These are phyloP conservation scores for Lasiommata megera DNA, from an alignment of 2,888 invertebrate genomes.

Conservation along the genomic window DNA sequence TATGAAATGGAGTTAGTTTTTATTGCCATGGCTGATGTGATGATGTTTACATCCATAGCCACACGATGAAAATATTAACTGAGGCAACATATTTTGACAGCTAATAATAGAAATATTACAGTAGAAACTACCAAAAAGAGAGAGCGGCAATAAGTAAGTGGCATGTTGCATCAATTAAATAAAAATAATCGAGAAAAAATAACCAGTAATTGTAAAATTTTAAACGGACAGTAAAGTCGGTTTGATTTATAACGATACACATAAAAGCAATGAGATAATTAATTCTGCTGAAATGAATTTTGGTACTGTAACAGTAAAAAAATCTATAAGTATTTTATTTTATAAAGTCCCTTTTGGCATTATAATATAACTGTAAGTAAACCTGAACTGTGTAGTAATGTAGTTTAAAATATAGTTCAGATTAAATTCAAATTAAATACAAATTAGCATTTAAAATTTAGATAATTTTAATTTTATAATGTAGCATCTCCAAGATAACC, in stretches of 20 bases:
- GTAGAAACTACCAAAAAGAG: conserved; percentile 37
- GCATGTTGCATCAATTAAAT: conserved; percentile 41
- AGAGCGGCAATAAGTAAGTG: neutral
- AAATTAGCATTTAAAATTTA: no score
- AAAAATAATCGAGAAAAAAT: conserved; percentile 35
- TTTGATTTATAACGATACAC: neutral
- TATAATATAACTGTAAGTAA: no score
- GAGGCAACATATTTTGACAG: conserved; percentile 58
- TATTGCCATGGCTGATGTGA: conserved; percentile 42
- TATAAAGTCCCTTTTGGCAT: no score
- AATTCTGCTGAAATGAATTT: no score
- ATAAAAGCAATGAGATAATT: neutral
- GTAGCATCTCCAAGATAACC: no score
- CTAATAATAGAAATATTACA: conserved; percentile 37
- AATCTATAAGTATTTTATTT: no score
- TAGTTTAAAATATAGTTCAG: no score
- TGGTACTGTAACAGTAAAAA: no score
- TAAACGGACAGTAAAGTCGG: conserved; percentile 61
- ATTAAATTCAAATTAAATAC: no score
- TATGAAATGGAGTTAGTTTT: conserved; percentile 57
- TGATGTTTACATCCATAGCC: conserved; percentile 53
- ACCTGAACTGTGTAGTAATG: no score
- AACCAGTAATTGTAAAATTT: conserved; percentile 45
- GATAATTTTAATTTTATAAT: no score
- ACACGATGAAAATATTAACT: conserved; percentile 50